Conservation (phyloP, 2,797 vertebrate species). For the Calcarius lapponicus region DNA sequence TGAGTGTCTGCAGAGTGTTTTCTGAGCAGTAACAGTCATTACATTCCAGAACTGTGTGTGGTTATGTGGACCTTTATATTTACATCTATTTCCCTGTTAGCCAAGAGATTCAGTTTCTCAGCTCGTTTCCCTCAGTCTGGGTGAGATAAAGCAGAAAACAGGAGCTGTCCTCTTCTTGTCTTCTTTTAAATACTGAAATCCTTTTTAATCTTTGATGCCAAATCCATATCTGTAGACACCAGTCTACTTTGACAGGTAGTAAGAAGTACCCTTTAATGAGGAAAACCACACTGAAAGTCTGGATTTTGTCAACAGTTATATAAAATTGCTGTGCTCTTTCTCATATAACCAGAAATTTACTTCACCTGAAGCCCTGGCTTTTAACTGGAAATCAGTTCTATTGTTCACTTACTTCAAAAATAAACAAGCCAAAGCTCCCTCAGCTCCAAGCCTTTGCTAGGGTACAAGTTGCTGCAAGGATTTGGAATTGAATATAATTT, state of each 20-base stretch:
- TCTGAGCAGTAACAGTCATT: neutral
- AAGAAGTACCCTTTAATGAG: neutral
- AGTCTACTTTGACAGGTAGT: neutral
- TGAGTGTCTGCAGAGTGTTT: conserved; percentile 13
- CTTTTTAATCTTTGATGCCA: neutral
- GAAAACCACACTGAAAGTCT: neutral
- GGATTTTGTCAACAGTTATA: neutral
- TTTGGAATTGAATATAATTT: neutral
- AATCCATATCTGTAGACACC: neutral
- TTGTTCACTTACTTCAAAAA: neutral
- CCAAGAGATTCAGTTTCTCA: neutral
- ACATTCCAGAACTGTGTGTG: neutral
- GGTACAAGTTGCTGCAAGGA: neutral
- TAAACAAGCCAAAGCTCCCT: neutral
- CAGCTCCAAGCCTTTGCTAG: neutral
- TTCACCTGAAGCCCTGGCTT: neutral
- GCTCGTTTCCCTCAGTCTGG: neutral
- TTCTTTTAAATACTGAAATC: neutral
- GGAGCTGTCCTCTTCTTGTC: neutral
- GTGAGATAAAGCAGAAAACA: neutral
- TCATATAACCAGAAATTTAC: neutral
- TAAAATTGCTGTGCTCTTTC: neutral
- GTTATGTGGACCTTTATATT: neutral
- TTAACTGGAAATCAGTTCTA: neutral
- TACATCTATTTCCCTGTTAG: neutral